Evolutionary conservation across 1,140 invertebrate genomes (phyloP).

Genomic region (Aradophagus sp.): DNA sequence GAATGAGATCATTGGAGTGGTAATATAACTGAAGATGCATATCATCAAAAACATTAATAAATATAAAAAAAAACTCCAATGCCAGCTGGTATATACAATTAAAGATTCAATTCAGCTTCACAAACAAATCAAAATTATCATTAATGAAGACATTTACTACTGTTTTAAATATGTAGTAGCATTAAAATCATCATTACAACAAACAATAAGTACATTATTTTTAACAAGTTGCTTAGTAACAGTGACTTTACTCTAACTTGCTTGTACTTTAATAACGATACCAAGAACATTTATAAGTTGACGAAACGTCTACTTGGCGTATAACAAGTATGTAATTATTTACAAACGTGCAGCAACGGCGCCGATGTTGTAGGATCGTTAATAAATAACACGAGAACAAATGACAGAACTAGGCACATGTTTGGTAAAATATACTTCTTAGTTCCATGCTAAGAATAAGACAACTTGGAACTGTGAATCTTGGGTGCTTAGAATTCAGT

Average conservation of each 20-base stretch:
- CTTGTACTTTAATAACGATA: conserved; percentile 19
- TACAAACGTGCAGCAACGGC: conserved; percentile 10
- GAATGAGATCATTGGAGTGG: too few species aligned
- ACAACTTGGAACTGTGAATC: conserved; percentile 16
- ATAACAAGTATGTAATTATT: conserved; percentile 36
- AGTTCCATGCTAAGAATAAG: conserved; percentile 23
- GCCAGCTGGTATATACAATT: too few species aligned
- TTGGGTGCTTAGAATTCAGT: conserved; percentile 5
- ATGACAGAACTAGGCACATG: conserved; percentile 58
- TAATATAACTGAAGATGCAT: too few species aligned
- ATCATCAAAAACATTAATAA: too few species aligned
- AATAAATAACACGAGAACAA: conserved; percentile 42
- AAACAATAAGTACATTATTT: conserved; percentile 33
- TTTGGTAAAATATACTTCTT: conserved; percentile 57
- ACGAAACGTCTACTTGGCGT: conserved; percentile 9
- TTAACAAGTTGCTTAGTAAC: conserved; percentile 15
- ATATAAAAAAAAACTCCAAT: too few species aligned
- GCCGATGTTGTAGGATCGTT: conserved; percentile 12
- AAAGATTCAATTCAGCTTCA: too few species aligned
- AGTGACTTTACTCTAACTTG: conserved; percentile 5
- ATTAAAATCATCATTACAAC: too few species aligned
- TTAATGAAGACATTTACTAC: too few species aligned
- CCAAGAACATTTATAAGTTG: conserved; percentile 31
- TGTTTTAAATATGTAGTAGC: too few species aligned
- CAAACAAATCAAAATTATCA: too few species aligned